Conservation (phyloP, 2,888 invertebrate species). For the Aphodius granarius region DNA sequence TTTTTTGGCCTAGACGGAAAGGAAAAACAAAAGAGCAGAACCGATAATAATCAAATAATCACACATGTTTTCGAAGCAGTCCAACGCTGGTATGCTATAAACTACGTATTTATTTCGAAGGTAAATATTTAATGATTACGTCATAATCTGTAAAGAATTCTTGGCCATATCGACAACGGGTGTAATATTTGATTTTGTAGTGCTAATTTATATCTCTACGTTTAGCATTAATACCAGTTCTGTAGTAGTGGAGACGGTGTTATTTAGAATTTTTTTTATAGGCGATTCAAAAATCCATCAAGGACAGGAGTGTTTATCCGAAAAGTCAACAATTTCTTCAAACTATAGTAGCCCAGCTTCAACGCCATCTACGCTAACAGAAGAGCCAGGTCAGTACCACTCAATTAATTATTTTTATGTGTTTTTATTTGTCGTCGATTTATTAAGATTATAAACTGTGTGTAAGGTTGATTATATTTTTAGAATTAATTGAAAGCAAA, state of each 20-base stretch:
- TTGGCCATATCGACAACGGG: not conserved
- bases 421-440: not conserved
- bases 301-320: slow-evolving; percentile 26
- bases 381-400: slow-evolving; percentile 34
- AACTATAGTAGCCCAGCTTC: slow-evolving; percentile 33
- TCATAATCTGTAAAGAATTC: not conserved
- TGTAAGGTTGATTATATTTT: not conserved
- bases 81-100: not conserved
- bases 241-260: too few relatives aligned
- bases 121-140: not conserved
- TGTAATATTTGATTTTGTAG: not conserved
- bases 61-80: too few relatives aligned
- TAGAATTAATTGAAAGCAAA: not conserved
- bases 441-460: not conserved
- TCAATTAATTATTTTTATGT: not conserved
- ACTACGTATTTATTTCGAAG: not conserved
- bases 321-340: slow-evolving; percentile 37
- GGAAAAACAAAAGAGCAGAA: too few relatives aligned
- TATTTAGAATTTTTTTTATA: slow-evolving; percentile 23
- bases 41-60: too few relatives aligned
- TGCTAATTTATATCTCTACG: not conserved
- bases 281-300: slow-evolving; percentile 25
- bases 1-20: too few relatives aligned
- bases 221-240: not conserved
- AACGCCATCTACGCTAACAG: slow-evolving; percentile 31